These are phyloP conservation scores for Eutrigla gurnardus DNA, from an alignment of 2,797 vertebrate species.

Conservation along the genomic window DNA sequence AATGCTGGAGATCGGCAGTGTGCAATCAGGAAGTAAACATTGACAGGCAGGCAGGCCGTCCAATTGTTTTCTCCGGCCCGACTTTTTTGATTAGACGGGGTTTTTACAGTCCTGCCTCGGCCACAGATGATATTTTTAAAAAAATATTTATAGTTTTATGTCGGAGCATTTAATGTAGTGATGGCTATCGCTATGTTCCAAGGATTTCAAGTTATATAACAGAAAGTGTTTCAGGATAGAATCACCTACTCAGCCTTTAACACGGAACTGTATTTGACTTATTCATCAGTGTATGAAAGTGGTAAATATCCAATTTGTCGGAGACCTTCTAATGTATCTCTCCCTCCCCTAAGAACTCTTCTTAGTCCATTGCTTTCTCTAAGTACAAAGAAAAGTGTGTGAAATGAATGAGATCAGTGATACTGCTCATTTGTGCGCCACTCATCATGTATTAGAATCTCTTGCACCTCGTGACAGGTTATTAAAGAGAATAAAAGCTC, in stretches of 20 bases:
- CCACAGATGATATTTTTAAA: no score
- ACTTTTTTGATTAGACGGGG: no score
- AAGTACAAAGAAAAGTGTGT: not conserved
- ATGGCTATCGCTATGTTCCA: not conserved
- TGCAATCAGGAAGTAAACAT: not conserved
- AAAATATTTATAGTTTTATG: no score
- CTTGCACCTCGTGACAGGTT: not conserved
- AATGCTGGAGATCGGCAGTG: no score
- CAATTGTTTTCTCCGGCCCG: no score
- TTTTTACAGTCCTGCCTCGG: no score
- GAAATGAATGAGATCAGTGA: not conserved
- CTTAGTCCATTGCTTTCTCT: not conserved
- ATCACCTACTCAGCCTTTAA: not conserved
- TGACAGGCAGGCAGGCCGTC: not conserved
- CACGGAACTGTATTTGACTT: not conserved
- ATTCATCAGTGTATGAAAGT: not conserved
- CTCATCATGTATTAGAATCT: not conserved
- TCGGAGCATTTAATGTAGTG: not conserved
- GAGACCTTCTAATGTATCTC: not conserved
- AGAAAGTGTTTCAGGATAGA: not conserved
- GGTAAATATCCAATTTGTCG: not conserved
- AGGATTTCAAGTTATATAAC: not conserved
- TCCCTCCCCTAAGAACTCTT: no score
- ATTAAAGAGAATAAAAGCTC: constrained; percentile 15
- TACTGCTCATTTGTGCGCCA: not conserved